Conservation (phyloP, 35 echinoderm and acorn worm species). For the Heliocidaris tuberculata region DNA sequence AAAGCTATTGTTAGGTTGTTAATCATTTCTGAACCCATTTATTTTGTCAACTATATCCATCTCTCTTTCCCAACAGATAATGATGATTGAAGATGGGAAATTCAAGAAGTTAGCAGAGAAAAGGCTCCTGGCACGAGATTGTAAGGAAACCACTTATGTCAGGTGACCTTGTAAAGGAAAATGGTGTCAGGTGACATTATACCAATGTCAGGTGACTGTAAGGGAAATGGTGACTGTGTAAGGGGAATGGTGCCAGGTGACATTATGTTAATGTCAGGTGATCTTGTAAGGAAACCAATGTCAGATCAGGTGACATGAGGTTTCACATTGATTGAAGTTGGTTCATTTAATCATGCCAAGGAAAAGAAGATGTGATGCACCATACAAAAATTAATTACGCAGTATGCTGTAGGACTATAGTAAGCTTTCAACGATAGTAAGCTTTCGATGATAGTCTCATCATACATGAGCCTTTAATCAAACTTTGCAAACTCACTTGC, state of each 20-base stretch:
- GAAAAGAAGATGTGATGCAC: neutral
- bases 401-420: neutral
- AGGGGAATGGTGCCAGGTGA: neutral
- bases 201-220: neutral
- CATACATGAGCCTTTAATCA: too few relatives aligned
- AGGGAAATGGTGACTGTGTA: neutral
- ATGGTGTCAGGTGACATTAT: neutral
- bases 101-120: neutral
- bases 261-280: neutral
- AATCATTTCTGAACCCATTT: too few relatives aligned
- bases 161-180: neutral
- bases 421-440: neutral
- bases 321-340: neutral
- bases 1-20: too few relatives aligned
- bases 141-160: neutral
- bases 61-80: slow-evolving; percentile 3
- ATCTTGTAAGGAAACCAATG: neutral
- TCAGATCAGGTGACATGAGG: neutral
- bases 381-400: neutral
- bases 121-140: neutral
- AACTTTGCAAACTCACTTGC: neutral
- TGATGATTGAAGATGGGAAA: slow-evolving; percentile 4
- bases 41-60: neutral
- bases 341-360: neutral
- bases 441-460: neutral